Percentiles rank a stretch among this genome's conserved stretches.
These are phyloP conservation scores for Archips xylosteana DNA, from an alignment of 2,888 invertebrate species.

Conservation along the genomic window DNA sequence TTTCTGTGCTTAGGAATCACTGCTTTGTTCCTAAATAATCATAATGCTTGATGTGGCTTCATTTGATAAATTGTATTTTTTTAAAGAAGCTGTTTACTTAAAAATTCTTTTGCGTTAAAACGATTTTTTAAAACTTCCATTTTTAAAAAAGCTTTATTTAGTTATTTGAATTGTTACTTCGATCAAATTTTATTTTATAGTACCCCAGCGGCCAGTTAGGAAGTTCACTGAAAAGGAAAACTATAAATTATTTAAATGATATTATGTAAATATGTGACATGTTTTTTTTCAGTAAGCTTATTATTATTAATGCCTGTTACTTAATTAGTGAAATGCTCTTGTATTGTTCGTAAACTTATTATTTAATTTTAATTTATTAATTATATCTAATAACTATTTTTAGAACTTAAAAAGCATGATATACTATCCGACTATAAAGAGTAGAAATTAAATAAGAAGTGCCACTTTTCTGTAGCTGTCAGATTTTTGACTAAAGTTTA, in stretches of 20 bases:
- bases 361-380: background rate
- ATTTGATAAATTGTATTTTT: no score
- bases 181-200: background rate
- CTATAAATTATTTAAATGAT: background rate
- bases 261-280: background rate
- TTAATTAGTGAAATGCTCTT: conserved; percentile 22
- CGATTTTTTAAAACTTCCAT: no score
- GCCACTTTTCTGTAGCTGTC: background rate
- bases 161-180: no score
- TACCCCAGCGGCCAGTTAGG: background rate
- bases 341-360: background rate
- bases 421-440: background rate
- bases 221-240: background rate
- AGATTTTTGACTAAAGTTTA: background rate
- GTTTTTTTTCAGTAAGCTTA: conserved; percentile 5
- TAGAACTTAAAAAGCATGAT: background rate
- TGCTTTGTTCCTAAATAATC: no score
- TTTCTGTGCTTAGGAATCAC: no score
- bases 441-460: background rate
- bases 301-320: conserved; percentile 19
- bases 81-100: no score
- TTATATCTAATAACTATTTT: background rate
- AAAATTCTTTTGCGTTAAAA: no score
- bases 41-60: no score
- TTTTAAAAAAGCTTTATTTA: no score